Conservation (phyloP, 1,140 invertebrate species). For the Sitophilus oryzae region DNA sequence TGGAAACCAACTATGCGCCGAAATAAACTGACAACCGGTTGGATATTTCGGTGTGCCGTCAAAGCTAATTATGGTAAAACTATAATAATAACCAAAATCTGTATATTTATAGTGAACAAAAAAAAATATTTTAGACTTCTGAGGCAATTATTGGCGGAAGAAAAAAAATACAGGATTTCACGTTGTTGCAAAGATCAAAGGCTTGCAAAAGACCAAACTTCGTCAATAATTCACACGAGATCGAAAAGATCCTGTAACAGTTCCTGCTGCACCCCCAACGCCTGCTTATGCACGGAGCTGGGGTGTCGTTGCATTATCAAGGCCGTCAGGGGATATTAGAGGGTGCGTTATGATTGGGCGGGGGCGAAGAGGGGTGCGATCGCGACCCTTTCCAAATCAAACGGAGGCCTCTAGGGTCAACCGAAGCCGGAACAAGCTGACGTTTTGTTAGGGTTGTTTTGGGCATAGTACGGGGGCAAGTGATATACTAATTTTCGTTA, state of each 20-base stretch:
- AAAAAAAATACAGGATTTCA: too few relatives aligned
- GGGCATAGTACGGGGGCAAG: constrained; percentile 2
- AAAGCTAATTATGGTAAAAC: too few relatives aligned
- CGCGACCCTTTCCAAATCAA: constrained; percentile 34
- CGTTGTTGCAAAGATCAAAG: too few relatives aligned
- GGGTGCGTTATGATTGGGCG: constrained; percentile 45
- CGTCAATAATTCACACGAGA: constrained; percentile 20
- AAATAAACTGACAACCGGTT: too few relatives aligned
- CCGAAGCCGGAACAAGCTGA: constrained; percentile 35
- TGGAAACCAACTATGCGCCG: too few relatives aligned
- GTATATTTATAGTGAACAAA: too few relatives aligned
- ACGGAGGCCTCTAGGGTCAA: constrained; percentile 34
- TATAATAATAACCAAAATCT: too few relatives aligned
- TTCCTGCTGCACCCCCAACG: constrained; percentile 9
- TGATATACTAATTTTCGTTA: too few relatives aligned
- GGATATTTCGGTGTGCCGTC: too few relatives aligned
- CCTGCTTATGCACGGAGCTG: constrained; percentile 34
- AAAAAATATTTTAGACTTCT: too few relatives aligned
- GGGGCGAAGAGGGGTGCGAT: constrained; percentile 37
- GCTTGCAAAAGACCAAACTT: too few relatives aligned
- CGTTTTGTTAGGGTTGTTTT: constrained; percentile 19
- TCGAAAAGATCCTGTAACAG: constrained; percentile 11
- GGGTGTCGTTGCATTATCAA: constrained; percentile 42
- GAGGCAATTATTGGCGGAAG: too few relatives aligned
- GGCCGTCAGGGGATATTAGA: constrained; percentile 44